These are phyloP conservation scores for Ctenochaetus hawaiiensis DNA, from an alignment of 2,797 vertebrate species.

Conservation along the genomic window DNA sequence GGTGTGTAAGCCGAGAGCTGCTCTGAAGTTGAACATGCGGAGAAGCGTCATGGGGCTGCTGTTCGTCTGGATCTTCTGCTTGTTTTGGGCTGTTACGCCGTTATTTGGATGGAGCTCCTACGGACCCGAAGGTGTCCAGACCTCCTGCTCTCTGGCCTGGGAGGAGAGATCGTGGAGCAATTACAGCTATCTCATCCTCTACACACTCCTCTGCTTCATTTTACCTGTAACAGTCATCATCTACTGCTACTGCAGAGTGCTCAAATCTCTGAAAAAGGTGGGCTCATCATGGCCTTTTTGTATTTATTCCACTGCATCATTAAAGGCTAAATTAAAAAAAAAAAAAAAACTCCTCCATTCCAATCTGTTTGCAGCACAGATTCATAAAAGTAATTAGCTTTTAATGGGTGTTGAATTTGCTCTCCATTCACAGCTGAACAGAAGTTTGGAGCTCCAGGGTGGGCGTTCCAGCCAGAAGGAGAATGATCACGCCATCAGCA, in stretches of 20 bases:
- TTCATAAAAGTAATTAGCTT: conserved; percentile 19
- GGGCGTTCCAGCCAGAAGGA: conserved; percentile 79
- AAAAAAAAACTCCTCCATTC: conserved; percentile 13
- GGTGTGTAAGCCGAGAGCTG: conserved; percentile 78
- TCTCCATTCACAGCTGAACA: conserved; percentile 79
- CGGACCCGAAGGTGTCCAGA: conserved; percentile 80
- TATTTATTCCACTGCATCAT: conserved; percentile 21
- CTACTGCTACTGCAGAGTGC: conserved; percentile 81
- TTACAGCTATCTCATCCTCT: conserved; percentile 84
- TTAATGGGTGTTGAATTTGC: conserved; percentile 38
- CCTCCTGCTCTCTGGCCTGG: conserved; percentile 83
- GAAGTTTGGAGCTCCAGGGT: conserved; percentile 83
- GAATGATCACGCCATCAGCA: conserved; percentile 76
- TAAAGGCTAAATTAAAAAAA: neutral
- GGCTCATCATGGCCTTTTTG: conserved; percentile 14
- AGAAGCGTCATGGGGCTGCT: conserved; percentile 74
- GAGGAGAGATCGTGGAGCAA: conserved; percentile 79
- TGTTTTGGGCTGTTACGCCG: conserved; percentile 78
- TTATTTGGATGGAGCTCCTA: conserved; percentile 84
- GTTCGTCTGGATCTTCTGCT: conserved; percentile 81
- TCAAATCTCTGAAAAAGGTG: conserved; percentile 78
- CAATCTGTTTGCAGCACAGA: conserved; percentile 29
- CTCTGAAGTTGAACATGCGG: conserved; percentile 72
- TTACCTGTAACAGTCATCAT: conserved; percentile 75
- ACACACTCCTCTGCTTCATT: conserved; percentile 80